Evolutionary conservation across 2,797 vertebrate species (phyloP), one percentile per base, ranked within the genome.

Genomic region (Onychomys arenicola): DNA sequence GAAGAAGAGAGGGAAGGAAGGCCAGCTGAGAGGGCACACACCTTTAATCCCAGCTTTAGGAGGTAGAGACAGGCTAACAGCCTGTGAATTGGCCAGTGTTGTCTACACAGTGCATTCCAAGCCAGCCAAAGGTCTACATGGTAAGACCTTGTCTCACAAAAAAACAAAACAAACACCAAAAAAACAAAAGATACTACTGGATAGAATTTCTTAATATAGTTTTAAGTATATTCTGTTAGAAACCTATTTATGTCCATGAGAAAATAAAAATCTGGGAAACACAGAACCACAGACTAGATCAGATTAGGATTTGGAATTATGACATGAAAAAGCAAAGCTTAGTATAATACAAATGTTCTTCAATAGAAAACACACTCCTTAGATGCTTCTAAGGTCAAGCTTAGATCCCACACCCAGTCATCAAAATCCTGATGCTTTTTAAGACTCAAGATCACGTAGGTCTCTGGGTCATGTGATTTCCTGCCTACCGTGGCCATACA

Each of bases 261-360:
- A 89, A 91, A 89, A 95, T 93, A 95, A 94, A 96, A 86, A 69
- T 52, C 12, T 65, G 46, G 43, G 32, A 82, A 91, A 96, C 71
- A 67, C 19, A 78, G 6, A 92, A 49, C 12, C 87, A 37, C 57
- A 89, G 17, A 80, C 19, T 34, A 85, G 43, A 94, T 65, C 84
- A 87, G 14, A 93, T 25, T 17, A 91, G 76, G 37, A 77, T 37
- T 82, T 85, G 6, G 91, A 89, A 87, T 59, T 63, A 93, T 23
- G 25, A 88, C 82, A 55, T 37, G 32, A 69, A 90, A 93, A 65
- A 52, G 17, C 7, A 65, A 78, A 27, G 34, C 78, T 49, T 65
- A 65, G 37, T 46, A 61, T 40, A 46, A 76, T 27, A 76, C 27
- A 34, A 89, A 71, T 71, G 34, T 61, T 89, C 69, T 40, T 57